These are phyloP conservation scores for Petrosia ficiformis DNA, from an alignment of 37 sponge, comb jelly and placozoan genomes.

Conservation along the genomic window DNA sequence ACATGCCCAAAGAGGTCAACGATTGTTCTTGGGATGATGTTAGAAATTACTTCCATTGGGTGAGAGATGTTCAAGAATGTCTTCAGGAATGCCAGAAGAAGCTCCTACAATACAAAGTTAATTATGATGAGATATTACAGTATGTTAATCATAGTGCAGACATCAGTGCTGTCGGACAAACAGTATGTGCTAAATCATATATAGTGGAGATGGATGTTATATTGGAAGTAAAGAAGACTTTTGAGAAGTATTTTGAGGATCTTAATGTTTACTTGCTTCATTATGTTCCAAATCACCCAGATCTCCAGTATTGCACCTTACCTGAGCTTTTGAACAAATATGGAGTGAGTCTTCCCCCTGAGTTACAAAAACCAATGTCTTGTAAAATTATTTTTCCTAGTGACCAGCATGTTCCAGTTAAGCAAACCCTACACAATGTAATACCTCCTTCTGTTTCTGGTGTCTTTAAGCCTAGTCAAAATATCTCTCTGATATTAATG, in stretches of 20 bases:
- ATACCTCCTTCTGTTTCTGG: slow-evolving; percentile 14
- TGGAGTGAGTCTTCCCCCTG: slow-evolving; percentile 47
- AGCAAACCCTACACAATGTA: background rate
- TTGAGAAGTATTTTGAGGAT: slow-evolving; percentile 24
- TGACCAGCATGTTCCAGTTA: background rate
- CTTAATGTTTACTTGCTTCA: slow-evolving; percentile 31
- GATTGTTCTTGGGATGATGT: slow-evolving; percentile 19
- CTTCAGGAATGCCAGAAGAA: slow-evolving; percentile 36
- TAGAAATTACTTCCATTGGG: slow-evolving; percentile 61
- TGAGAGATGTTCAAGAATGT: slow-evolving; percentile 22
- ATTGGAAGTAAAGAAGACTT: slow-evolving; percentile 6
- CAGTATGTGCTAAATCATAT: slow-evolving; percentile 19
- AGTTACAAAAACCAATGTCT: slow-evolving; percentile 7
- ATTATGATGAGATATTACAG: slow-evolving; percentile 57
- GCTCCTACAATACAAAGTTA: slow-evolving; percentile 17
- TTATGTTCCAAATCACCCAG: slow-evolving; percentile 43
- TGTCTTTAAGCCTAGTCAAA: slow-evolving; percentile 22
- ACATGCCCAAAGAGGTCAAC: slow-evolving; percentile 18
- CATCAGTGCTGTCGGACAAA: slow-evolving; percentile 13
- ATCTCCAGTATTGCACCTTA: slow-evolving; percentile 44
- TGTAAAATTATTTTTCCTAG: slow-evolving; percentile 37
- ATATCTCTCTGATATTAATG: slow-evolving; percentile 22
- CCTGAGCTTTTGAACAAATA: slow-evolving; percentile 28
- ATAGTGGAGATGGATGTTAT: slow-evolving; percentile 13
- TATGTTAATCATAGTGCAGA: slow-evolving; percentile 23